These are phyloP conservation scores for Agriotes lineatus DNA, from an alignment of 2,888 invertebrate genomes.

Conservation along the genomic window DNA sequence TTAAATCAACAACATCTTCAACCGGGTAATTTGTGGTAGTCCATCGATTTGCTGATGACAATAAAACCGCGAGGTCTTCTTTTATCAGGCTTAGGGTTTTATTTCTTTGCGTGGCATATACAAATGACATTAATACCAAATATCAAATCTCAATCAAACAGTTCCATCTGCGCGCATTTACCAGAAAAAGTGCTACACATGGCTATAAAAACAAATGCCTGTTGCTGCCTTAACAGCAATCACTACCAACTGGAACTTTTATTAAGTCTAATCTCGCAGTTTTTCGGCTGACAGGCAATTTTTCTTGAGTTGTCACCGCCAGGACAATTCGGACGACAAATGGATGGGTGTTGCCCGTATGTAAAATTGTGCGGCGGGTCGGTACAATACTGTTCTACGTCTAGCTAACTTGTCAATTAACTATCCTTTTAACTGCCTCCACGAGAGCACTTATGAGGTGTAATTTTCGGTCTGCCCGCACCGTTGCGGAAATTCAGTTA, in stretches of 20 bases:
- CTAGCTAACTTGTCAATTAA: conserved; percentile 21
- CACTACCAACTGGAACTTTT: not conserved
- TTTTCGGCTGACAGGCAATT: not conserved
- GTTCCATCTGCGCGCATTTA: too few species aligned
- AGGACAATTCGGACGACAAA: not conserved
- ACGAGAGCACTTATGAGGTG: not conserved
- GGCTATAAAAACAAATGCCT: too few species aligned
- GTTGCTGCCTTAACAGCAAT: not conserved
- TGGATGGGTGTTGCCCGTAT: not conserved
- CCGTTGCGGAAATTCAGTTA: conserved; percentile 11
- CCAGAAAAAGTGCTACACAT: too few species aligned
- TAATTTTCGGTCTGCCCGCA: not conserved
- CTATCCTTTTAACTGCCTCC: conserved; percentile 10
- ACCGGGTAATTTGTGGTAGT: too few species aligned
- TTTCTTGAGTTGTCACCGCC: not conserved
- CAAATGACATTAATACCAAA: too few species aligned
- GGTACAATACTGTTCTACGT: conserved; percentile 1
- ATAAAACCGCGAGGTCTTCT: too few species aligned
- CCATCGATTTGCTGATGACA: too few species aligned
- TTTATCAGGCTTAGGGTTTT: too few species aligned
- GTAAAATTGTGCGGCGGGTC: not conserved
- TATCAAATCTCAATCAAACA: too few species aligned
- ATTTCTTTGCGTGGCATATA: too few species aligned
- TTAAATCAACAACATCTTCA: too few species aligned
- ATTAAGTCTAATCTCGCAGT: not conserved